A percentile compares a stretch with the other conserved stretches of the same genome.
These are phyloP conservation scores for Protomyctophum bolini DNA, from an alignment of 2,113 vertebrate species.

Conservation along the genomic window DNA sequence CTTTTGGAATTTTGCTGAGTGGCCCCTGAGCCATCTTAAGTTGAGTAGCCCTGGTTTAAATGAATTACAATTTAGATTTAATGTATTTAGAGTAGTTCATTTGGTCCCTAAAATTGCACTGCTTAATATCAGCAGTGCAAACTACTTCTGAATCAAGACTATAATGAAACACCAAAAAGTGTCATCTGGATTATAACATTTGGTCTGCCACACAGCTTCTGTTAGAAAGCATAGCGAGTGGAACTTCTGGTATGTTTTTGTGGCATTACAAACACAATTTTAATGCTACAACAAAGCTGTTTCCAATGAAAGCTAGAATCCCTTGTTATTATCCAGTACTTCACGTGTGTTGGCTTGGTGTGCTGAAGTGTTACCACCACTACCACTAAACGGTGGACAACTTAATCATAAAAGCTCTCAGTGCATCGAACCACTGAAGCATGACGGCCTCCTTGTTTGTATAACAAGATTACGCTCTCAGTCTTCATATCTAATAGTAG, in stretches of 20 bases:
- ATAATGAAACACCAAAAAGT: neutral
- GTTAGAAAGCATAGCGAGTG: neutral
- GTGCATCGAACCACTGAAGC: slow-evolving; percentile 20
- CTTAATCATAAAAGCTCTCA: neutral
- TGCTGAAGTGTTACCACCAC: no score
- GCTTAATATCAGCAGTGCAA: neutral
- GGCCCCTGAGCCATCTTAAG: no score
- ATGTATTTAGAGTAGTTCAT: no score
- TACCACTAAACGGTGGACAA: neutral
- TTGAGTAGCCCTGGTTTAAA: no score
- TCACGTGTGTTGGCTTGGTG: no score
- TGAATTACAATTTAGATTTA: no score
- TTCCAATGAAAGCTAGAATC: neutral
- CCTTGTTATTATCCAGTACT: neutral
- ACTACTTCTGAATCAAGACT: neutral
- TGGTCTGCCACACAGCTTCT: neutral
- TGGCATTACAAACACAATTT: no score
- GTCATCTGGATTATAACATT: neutral
- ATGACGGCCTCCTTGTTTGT: slow-evolving; percentile 46
- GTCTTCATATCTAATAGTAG: slow-evolving; percentile 45
- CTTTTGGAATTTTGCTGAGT: no score
- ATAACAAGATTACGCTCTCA: slow-evolving; percentile 26
- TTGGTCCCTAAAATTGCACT: no score
- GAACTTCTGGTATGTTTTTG: no score
- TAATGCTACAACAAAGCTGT: no score